These are phyloP conservation scores for Trichonephila clavata DNA, from an alignment of 1,140 invertebrate genomes.

Conservation along the genomic window DNA sequence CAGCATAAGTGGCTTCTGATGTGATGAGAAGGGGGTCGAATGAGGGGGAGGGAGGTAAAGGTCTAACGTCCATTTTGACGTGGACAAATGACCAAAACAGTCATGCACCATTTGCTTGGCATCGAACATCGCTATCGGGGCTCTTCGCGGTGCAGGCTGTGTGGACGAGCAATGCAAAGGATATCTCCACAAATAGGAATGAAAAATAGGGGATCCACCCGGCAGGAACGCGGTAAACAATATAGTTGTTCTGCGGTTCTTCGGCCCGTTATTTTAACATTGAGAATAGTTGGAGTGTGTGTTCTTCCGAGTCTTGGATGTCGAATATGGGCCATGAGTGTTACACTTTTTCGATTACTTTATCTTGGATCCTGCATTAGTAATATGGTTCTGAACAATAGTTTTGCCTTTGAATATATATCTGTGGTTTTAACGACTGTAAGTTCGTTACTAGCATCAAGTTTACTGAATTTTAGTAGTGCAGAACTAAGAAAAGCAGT, in stretches of 20 bases:
- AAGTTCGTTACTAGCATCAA: constrained; percentile 41
- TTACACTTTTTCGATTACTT: constrained; percentile 58
- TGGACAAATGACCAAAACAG: constrained; percentile 68
- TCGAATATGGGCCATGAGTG: constrained; percentile 50
- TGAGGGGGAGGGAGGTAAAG: background rate
- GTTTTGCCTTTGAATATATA: constrained; percentile 73
- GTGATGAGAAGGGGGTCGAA: background rate
- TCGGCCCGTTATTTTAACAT: constrained; percentile 48
- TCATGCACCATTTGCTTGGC: constrained; percentile 73
- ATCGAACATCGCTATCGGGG: constrained; percentile 21
- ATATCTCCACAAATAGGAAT: constrained; percentile 46
- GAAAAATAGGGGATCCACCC: constrained; percentile 30
- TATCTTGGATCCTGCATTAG: constrained; percentile 65
- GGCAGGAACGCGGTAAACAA: constrained; percentile 40
- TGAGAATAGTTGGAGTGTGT: constrained; percentile 69
- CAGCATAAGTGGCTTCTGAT: constrained; percentile 25
- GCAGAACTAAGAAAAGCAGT: constrained; percentile 43
- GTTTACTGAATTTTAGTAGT: constrained; percentile 33
- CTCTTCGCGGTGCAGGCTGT: constrained; percentile 52
- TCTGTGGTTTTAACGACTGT: constrained; percentile 67
- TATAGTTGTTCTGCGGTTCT: constrained; percentile 55
- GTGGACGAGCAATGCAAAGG: constrained; percentile 43
- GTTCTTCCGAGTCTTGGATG: constrained; percentile 51
- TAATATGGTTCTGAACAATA: constrained; percentile 63
- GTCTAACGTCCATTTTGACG: constrained; percentile 38